A percentile compares a stretch with the other conserved stretches of the same genome.
phyloP scores from a whole-genome alignment of 2,888 invertebrate genomes.

The Ormyrus rosae region DNA sequence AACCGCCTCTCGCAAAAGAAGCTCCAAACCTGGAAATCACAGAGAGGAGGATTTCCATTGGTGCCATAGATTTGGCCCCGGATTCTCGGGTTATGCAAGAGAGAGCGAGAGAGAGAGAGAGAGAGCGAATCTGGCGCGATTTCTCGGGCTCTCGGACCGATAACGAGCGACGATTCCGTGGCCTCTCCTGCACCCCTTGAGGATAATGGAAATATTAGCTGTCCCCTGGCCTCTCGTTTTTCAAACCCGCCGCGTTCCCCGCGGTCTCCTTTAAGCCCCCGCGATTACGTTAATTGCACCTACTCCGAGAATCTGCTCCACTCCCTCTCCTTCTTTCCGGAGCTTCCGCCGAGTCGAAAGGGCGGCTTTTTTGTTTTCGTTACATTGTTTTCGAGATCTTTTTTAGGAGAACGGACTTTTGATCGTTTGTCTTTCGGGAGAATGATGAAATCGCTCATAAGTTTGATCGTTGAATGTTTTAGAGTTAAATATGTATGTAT shows the following conservation, averaged over 20 bases:
- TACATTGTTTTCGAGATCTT: too few species aligned
- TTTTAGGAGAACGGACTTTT: too few species aligned
- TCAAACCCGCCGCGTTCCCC: conserved; percentile 30
- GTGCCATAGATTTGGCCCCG: neutral
- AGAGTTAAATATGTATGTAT: too few species aligned
- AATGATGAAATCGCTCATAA: neutral
- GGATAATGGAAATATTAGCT: conserved; percentile 61
- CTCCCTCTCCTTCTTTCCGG: too few species aligned
- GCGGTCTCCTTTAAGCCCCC: conserved; percentile 36
- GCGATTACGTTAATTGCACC: conserved; percentile 53
- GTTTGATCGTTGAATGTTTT: too few species aligned
- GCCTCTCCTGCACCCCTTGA: conserved; percentile 17
- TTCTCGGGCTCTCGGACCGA: conserved; percentile 43
- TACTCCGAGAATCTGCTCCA: conserved; percentile 2
- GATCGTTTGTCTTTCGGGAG: neutral
- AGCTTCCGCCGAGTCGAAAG: too few species aligned
- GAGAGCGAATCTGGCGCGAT: too few species aligned
- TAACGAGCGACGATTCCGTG: conserved; percentile 63
- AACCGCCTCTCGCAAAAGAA: neutral
- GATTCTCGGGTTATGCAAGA: neutral
- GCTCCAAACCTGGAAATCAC: neutral
- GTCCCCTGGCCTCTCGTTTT: conserved; percentile 47
- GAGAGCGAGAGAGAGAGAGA: too few species aligned
- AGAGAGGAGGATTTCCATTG: neutral
- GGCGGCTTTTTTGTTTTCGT: too few species aligned